A percentile compares a stretch with the other conserved stretches of the same genome.
phyloP scores from a whole-genome alignment of 2,113 vertebrate genomes.

The Prochilodus magdalenae region DNA sequence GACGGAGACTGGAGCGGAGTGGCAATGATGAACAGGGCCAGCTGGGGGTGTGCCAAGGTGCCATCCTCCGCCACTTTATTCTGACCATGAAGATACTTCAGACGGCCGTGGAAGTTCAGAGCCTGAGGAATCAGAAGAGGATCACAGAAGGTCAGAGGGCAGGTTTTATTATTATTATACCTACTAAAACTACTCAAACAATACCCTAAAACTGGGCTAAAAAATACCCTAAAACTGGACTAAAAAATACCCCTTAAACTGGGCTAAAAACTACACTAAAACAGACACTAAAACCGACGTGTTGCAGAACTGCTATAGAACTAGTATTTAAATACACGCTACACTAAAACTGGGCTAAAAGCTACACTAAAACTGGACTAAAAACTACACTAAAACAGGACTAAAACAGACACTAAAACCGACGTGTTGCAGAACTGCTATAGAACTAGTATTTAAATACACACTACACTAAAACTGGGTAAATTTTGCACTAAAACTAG shows the following conservation, averaged over 20 bases:
- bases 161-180: too few relatives aligned
- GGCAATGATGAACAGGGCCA: constrained; percentile 67
- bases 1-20: constrained; percentile 66
- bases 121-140: constrained; percentile 50
- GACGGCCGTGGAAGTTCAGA: constrained; percentile 68
- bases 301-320: too few relatives aligned
- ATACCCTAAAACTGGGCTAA: too few relatives aligned
- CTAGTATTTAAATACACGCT: not conserved
- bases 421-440: too few relatives aligned
- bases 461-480: too few relatives aligned
- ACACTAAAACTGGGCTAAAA: not conserved
- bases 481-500: too few relatives aligned
- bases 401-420: too few relatives aligned
- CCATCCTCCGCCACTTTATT: constrained; percentile 66
- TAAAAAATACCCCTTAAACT: not conserved
- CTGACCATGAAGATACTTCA: constrained; percentile 70
- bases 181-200: too few relatives aligned
- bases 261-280: not conserved
- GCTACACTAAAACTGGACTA: not conserved
- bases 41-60: constrained; percentile 59
- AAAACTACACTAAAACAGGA: not conserved
- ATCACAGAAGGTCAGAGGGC: too few relatives aligned
- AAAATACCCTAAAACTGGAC: not conserved
- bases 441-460: too few relatives aligned
- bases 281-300: too few relatives aligned